Evolutionary conservation across 2,888 invertebrate genomes (phyloP).

Genomic region (Drosophila anomelani): DNA sequence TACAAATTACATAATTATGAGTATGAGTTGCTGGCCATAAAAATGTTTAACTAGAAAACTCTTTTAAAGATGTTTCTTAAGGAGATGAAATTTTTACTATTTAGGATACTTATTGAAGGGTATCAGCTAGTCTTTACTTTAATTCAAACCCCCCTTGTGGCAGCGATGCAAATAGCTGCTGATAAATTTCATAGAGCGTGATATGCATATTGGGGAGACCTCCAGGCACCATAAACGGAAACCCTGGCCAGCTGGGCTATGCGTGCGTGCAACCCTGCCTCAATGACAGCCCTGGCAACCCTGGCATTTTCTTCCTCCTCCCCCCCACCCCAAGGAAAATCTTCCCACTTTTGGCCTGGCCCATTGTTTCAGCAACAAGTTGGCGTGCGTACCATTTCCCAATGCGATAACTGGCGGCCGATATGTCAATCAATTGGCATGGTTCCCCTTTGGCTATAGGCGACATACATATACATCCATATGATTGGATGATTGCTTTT

Average conservation of each 20-base stretch:
- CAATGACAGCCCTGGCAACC: conserved; percentile 20
- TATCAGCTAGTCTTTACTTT: background rate
- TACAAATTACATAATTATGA: background rate
- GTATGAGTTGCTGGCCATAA: background rate
- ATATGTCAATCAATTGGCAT: conserved; percentile 45
- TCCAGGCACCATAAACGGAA: conserved; percentile 58
- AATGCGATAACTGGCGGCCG: conserved; percentile 40
- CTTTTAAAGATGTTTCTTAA: too few species aligned
- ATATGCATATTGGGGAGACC: conserved; percentile 63
- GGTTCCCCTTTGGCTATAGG: conserved; percentile 4
- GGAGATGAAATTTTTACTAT: background rate
- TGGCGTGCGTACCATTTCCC: conserved; percentile 43
- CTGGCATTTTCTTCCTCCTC: background rate
- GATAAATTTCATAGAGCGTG: conserved; percentile 65
- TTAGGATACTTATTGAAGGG: background rate
- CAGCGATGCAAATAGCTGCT: conserved; percentile 56
- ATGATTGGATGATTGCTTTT: background rate
- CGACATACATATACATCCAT: background rate
- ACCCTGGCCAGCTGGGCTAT: conserved; percentile 64
- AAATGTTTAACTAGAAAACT: background rate
- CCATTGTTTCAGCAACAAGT: conserved; percentile 57
- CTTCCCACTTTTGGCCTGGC: background rate
- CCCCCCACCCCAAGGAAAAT: background rate
- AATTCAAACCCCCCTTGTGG: background rate
- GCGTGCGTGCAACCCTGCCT: conserved; percentile 30